These are phyloP conservation scores for Zootoca vivipara DNA, from an alignment of 2,113 vertebrate species.

Conservation along the genomic window DNA sequence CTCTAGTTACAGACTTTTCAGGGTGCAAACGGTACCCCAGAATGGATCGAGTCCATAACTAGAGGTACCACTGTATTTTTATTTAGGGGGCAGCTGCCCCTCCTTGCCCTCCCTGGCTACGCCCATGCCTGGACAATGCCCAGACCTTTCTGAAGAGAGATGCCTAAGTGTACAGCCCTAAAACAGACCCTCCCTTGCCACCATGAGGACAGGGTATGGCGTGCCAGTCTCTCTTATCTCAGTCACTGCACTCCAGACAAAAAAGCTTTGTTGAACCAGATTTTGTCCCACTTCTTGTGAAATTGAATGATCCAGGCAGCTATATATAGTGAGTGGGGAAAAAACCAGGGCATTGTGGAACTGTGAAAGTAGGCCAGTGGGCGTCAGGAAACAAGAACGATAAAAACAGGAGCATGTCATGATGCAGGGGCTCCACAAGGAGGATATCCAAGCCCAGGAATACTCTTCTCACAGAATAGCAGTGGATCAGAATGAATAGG, in stretches of 20 bases:
- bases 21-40: too few species aligned
- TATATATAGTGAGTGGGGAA: not conserved
- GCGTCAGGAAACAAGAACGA: not conserved
- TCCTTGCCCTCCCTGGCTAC: too few species aligned
- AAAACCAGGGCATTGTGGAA: not conserved
- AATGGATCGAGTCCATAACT: too few species aligned
- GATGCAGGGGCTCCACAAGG: not conserved
- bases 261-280: not conserved
- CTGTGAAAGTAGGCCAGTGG: not conserved
- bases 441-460: slow-evolving; percentile 1
- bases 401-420: not conserved
- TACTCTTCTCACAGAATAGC: not conserved
- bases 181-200: not conserved
- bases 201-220: not conserved
- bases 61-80: too few species aligned
- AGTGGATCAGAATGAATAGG: not conserved
- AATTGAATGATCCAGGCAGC: not conserved
- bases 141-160: not conserved
- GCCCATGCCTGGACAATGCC: not conserved
- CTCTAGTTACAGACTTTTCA: too few species aligned
- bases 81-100: too few species aligned
- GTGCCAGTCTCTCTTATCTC: not conserved
- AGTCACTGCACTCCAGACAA: not conserved
- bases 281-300: not conserved
- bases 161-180: not conserved